Base-by-base conservation (phyloP, 2,888 invertebrate genomes). In the Clunio marinus region DNA sequence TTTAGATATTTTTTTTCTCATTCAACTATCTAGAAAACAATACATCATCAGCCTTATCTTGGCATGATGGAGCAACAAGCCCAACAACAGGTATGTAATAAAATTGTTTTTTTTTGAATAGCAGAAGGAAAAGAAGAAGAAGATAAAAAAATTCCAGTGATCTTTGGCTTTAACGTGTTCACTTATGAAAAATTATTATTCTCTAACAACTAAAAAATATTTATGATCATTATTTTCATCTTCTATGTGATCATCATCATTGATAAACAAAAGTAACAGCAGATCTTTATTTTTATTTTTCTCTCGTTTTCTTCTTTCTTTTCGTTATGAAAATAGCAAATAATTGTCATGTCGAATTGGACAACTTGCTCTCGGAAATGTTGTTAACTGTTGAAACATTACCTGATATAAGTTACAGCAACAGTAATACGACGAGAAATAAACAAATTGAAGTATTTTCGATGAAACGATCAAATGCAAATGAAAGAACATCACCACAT, bases 371-470 rank as follows among this genome's bases (percentile, higher is more conserved):
- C 73, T 86, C 87, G 75, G 91, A 91, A 78, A 91, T 92, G 91
- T 84, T 91, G 82, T 84, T 89, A 74, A 93, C 93, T 71, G 91
- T 91, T 77, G 89, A 91, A 83, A 88, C 89, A 77, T 87, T 91
- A 76, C 88, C 88, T 74, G 86, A 86, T 75, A 72, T 74, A 59
- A 70, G 71, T 71, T 72, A 73, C 70, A 69, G 60, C 51, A 22
- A 22, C 57, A n/a, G n/a, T n/a, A n/a, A n/a, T n/a, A 62, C 69
- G 71, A 71, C 70, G 71, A 72, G 69, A 37, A 70, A 45, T 71
- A 70, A 69, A 69, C 71, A 67, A 71, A 71, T 69, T 20, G 66
- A 66, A 15, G 35, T 22, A 45, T 65, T 45, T 17, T n/a, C 32
- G 28, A 51, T 20, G 28, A 45, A 22, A 17, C 35, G 15, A 27